A percentile compares a stretch with the other conserved stretches of the same genome.
Evolutionary conservation across 1,140 invertebrate species (phyloP).

Genomic region (Drosophila lacertosa): DNA sequence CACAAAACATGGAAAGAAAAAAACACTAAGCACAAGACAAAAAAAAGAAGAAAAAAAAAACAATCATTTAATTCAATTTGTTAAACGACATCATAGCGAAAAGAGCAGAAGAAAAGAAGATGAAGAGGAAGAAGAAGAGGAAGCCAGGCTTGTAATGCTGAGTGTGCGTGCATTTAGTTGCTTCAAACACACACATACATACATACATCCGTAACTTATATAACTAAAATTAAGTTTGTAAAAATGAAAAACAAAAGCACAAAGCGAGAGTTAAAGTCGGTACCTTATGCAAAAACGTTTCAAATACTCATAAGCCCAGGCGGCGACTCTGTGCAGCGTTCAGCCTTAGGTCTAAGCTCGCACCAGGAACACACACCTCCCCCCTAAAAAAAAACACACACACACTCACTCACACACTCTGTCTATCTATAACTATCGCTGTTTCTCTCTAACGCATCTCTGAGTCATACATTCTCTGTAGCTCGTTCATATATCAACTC

Average conservation of each 20-base stretch:
- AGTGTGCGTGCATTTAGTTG: slow-evolving; percentile 60
- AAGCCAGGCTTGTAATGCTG: slow-evolving; percentile 38
- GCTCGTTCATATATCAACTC: slow-evolving; percentile 15
- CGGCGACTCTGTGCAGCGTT: slow-evolving; percentile 38
- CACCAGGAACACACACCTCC: slow-evolving; percentile 39
- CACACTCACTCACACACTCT: slow-evolving; percentile 33
- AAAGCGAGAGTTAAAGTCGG: slow-evolving; percentile 74
- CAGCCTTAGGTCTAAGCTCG: slow-evolving; percentile 71
- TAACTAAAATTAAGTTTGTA: slow-evolving; percentile 74
- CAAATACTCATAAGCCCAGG: slow-evolving; percentile 71
- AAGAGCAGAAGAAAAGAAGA: slow-evolving; percentile 37
- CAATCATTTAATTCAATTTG: slow-evolving; percentile 42
- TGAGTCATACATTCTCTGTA: slow-evolving; percentile 3
- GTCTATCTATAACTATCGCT: slow-evolving; percentile 45
- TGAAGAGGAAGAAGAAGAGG: slow-evolving; percentile 27
- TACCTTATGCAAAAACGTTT: slow-evolving; percentile 62
- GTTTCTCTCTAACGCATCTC: slow-evolving; percentile 23
- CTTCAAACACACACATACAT: slow-evolving; percentile 24
- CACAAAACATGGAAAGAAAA: slow-evolving; percentile 40
- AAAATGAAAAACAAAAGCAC: slow-evolving; percentile 49
- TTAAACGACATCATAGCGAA: slow-evolving; percentile 45
- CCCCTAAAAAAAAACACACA: too few species aligned
- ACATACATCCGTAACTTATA: slow-evolving; percentile 35
- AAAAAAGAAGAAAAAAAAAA: slow-evolving; percentile 38
- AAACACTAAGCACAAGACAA: slow-evolving; percentile 43